Base-by-base conservation (phyloP, 2,797 vertebrate species). In the Clarias platycephalus region DNA sequence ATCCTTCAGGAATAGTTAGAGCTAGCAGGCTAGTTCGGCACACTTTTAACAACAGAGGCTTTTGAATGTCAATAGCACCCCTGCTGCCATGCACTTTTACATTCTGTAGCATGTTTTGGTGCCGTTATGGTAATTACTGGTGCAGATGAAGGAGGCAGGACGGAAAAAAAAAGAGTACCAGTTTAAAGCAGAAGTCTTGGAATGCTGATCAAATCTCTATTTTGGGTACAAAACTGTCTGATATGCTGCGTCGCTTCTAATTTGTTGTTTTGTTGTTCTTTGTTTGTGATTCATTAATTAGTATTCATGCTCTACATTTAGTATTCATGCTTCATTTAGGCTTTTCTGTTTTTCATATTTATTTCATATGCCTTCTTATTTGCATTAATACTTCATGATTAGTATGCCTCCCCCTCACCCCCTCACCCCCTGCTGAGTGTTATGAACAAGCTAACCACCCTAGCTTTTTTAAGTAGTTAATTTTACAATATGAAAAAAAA, bases 301-400 rank as follows among this genome's bases (percentile, higher is more conserved):
- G 66, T 72, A 72, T 83, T 86, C 81, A 64, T 72, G 74, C 81
- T 64, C 57, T n/a, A 24, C 85, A 64, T 83, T 83, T 83, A 40
- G 74, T 79, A 83, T 83, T 86, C 85, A 79, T n/a, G 75, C 74
- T 83, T 82, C 24, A 81, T 68, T 80, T 63, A 5, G 22, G 40
- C 58, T 44, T 18, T 53, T 44, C 67, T 78, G 58, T 31, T 74
- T 62, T 31, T 80, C 44, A 31, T 49, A 63, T 77, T 76, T 82
- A 66, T 81, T 76, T 77, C 49, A 63, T n/a, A 34, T 44, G 76
- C 40, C 9, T 60, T 53, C 64, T 22, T 44, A 82, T 86, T 83
- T 83, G 85, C 57, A 83, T 83, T 72, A 53, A 40, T 66, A 62
- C 62, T 80, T 53, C 24, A 28, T 80, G 58, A 78, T 62, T 78